Evolutionary conservation across 2,797 vertebrate species (phyloP), one percentile per base, ranked within the genome.

Genomic region (Halcyon smyrnensis): DNA sequence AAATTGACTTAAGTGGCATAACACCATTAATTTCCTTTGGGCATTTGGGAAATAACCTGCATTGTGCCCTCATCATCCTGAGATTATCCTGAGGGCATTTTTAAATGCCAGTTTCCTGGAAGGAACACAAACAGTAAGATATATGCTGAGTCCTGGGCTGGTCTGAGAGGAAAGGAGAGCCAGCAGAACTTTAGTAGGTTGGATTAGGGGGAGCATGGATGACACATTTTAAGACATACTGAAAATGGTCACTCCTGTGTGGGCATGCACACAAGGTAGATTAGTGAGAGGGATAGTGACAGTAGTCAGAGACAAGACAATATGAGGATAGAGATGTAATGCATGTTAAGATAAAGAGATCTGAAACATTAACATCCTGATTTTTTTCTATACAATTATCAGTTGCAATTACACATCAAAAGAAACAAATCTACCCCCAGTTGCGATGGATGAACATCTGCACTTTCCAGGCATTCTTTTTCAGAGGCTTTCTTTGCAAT

Each of bases 361-460:
- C 36, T 63, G 54, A 90, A 93, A 84, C 45, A 76, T 84, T 88
- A 94, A 84, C 43, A 93, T 93, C 70, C 79, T 88, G 57, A 11
- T 34, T 93, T 90, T 94, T 70, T 62, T 89, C 90, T 96, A 95
- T 90, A 92, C 88, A 93, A 90, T 96, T 96, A 96, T 93, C 80
- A 94, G 84, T 96, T 94, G 94, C 93, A 97, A 97, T 96, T 96
- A 96, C 96, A 97, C 67, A 96, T 95, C 88, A 96, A 96, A 96
- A 96, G 95, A 96, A 95, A 96, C 94, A 96, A 97, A 96, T 96
- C 94, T 96, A 97, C 94, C 95, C 95, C 95, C 90, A 94, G 88
- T 96, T 95, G 95, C 0, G 95, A 96, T 80, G 75, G 83, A 91
- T 96, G 96, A 96, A 96, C 93, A 96, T 96, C 95, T 97, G 94